Evolutionary conservation across 1,140 invertebrate species (phyloP), one percentile per base, ranked within the genome.

Genomic region (Euura lappo): DNA sequence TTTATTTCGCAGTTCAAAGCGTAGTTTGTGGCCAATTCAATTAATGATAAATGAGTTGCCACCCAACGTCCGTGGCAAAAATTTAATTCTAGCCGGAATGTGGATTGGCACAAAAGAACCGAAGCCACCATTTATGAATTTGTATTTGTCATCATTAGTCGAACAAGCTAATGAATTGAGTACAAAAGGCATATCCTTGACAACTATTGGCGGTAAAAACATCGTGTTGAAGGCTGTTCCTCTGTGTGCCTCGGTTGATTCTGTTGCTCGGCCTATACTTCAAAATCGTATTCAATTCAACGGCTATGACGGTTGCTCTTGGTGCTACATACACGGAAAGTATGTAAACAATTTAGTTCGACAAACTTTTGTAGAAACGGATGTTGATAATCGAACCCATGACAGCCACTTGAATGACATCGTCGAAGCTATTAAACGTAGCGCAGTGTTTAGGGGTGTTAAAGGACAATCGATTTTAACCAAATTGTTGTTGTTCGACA

Each of bases 211-310:
- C 28, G 28, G 28, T 28, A 28, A 28, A 28, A 7, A 45, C 70
- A 72, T 73, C 28, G 74, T 46, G 7, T 74, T 76, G 70, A 75
- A 75, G 69, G 28, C 76, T 69, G 68, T 72, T 42, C 68, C 72
- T 8, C 64, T 77, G 68, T 64, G 42, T 2, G 76, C 70, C 68
- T 60, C 72, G 28, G 78, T 81, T 13, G 79, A 79, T 65, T 81
- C 78, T 10, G 73, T 77, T 64, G 76, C 77, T 71, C 74, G 79
- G 65, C 74, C 76, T 45, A 45, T n/a, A 68, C 43, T 79, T 65
- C 77, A 80, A 66, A 78, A 80, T 71, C 46, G 78, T 44, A n/a
- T 78, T 6, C 79, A 79, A 69, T 77, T 73, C 47, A 79, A 79
- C 45, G 77, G 73, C 0, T 78, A 80, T 42, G 78, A 46, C 8